Evolutionary conservation across 2,888 invertebrate species (phyloP).

Genomic region (Drosophila paracracens): DNA sequence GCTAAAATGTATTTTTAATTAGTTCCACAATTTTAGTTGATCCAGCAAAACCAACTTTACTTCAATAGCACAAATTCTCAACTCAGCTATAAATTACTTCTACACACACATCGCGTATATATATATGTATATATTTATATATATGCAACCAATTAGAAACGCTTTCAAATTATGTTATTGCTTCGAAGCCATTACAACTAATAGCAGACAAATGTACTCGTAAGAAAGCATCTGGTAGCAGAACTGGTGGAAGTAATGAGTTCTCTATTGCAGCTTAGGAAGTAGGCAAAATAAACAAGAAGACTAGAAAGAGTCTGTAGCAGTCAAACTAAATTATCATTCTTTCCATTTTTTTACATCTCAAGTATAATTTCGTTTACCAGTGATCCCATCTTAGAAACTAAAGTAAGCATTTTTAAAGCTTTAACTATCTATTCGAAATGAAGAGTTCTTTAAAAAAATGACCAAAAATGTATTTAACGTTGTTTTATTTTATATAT

Average conservation of each 20-base stretch:
- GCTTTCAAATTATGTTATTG: slow-evolving; percentile 14
- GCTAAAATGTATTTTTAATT: slow-evolving; percentile 76
- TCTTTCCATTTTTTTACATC: neutral
- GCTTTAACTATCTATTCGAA: neutral
- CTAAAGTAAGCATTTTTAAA: neutral
- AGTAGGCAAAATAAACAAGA: neutral
- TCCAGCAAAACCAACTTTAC: slow-evolving; percentile 29
- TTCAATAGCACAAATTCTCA: slow-evolving; percentile 19
- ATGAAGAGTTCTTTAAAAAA: neutral
- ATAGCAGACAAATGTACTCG: slow-evolving; percentile 1
- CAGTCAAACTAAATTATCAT: no score
- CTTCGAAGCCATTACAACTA: slow-evolving; percentile 12
- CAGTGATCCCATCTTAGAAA: neutral
- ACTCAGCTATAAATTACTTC: neutral
- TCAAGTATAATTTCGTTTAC: neutral
- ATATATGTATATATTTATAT: neutral
- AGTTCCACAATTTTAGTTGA: slow-evolving; percentile 64
- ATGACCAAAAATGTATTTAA: neutral
- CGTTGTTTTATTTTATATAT: neutral
- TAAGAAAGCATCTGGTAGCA: neutral
- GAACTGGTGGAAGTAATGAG: neutral
- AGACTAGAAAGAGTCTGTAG: neutral
- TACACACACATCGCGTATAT: neutral
- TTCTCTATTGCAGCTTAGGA: neutral
- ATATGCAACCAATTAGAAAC: neutral